A percentile compares a stretch with the other conserved stretches of the same genome.
Evolutionary conservation across 2,888 invertebrate species (phyloP).

Genomic region (Salpingus planirostris): DNA sequence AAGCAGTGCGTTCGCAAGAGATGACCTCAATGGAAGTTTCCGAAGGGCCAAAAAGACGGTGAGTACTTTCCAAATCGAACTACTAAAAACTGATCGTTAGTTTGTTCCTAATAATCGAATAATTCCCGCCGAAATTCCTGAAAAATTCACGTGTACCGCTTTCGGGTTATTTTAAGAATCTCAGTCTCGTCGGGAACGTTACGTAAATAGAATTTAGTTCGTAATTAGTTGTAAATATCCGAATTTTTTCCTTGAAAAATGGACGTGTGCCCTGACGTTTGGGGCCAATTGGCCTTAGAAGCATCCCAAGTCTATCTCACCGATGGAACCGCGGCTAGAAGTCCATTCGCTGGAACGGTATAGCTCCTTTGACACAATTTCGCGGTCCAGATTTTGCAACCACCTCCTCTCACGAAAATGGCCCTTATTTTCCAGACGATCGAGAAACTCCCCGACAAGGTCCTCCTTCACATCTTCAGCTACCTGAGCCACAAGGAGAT

Average conservation of each 20-base stretch:
- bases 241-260: constrained; percentile 14
- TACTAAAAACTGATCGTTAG: too few relatives aligned
- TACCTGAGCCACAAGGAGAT: constrained; percentile 91
- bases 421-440: constrained; percentile 62
- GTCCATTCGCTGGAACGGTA: constrained; percentile 82
- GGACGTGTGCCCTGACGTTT: constrained; percentile 55
- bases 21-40: constrained; percentile 51
- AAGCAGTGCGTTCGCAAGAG: constrained; percentile 58
- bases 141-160: constrained; percentile 3
- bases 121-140: constrained; percentile 10
- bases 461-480: constrained; percentile 86
- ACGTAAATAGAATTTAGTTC: constrained; percentile 8
- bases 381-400: constrained; percentile 1
- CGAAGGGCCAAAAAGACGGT: constrained; percentile 32
- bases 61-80: too few relatives aligned
- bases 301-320: constrained; percentile 77
- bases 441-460: constrained; percentile 95
- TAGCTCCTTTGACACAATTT: not conserved
- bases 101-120: too few relatives aligned
- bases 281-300: constrained; percentile 83
- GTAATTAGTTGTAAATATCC: not conserved
- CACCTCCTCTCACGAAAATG: not conserved
- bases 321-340: constrained; percentile 68
- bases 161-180: constrained; percentile 15
- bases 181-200: constrained; percentile 4